Percentiles rank a stretch among this genome's conserved stretches.
Evolutionary conservation across 2,797 vertebrate genomes (phyloP).

Genomic region (Kryptopterus vitreolus): DNA sequence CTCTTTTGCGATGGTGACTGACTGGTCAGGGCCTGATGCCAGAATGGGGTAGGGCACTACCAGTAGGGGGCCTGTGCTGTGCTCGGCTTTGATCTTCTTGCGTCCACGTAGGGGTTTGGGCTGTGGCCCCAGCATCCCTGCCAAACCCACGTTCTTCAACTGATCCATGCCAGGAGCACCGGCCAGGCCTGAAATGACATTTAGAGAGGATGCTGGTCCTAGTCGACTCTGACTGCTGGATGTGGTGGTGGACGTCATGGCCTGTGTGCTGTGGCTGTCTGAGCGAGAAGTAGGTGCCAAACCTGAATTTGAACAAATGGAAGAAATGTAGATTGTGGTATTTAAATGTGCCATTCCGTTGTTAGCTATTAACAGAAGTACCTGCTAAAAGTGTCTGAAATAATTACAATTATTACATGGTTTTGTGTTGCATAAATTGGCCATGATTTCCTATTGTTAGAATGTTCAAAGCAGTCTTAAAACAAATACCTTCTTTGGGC

Average conservation of each 20-base stretch:
- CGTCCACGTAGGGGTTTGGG: conserved; percentile 88
- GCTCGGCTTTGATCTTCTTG: conserved; percentile 98
- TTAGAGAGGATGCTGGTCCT: conserved; percentile 88
- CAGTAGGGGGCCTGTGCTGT: conserved; percentile 85
- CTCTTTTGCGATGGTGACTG: conserved; percentile 85
- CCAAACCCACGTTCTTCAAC: conserved; percentile 87
- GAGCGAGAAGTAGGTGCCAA: conserved; percentile 83
- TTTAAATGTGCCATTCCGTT: not conserved
- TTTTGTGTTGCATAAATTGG: not conserved
- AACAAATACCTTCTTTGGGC: not conserved
- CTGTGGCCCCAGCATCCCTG: conserved; percentile 86
- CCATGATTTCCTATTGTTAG: not conserved
- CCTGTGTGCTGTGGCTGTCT: conserved; percentile 83
- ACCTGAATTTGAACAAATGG: conserved; percentile 67
- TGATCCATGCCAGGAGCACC: conserved; percentile 90
- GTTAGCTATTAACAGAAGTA: not conserved
- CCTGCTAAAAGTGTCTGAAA: not conserved
- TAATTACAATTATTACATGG: not conserved
- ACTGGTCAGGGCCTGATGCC: conserved; percentile 84
- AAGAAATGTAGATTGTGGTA: not conserved
- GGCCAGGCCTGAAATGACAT: conserved; percentile 93
- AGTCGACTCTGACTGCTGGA: conserved; percentile 92
- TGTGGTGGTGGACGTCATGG: conserved; percentile 89
- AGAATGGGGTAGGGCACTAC: conserved; percentile 96
- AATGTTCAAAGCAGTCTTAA: not conserved